Evolutionary conservation across 2,797 vertebrate genomes (phyloP).

Genomic region (Rhadinocentrus ornatus): DNA sequence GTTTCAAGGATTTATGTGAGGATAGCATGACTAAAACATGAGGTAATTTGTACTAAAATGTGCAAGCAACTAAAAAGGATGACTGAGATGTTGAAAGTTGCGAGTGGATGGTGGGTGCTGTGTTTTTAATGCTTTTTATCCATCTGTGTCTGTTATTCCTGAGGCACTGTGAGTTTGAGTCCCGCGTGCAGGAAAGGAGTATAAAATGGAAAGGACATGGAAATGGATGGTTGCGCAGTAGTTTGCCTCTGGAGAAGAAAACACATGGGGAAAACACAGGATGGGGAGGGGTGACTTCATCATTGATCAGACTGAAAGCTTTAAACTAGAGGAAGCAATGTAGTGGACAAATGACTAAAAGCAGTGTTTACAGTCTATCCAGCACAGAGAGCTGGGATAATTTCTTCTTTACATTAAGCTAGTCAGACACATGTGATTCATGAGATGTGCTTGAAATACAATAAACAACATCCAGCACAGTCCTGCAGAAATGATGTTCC

Average conservation of each 20-base stretch:
- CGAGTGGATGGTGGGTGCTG: conserved; percentile 18
- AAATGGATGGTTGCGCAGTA: conserved; percentile 55
- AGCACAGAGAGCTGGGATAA: conserved; percentile 52
- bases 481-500: conserved; percentile 36
- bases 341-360: conserved; percentile 49
- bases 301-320: conserved; percentile 73
- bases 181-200: not conserved
- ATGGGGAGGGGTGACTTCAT: conserved; percentile 21
- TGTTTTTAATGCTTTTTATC: conserved; percentile 44
- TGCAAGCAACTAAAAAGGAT: conserved; percentile 18
- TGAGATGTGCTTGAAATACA: conserved; percentile 41
- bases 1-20: conserved; percentile 11
- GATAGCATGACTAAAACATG: conserved; percentile 31
- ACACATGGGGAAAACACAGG: not conserved
- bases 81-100: conserved; percentile 45
- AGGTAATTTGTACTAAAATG: conserved; percentile 40
- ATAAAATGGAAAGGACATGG: conserved; percentile 38
- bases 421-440: conserved; percentile 40
- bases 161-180: conserved; percentile 33
- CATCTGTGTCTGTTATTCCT: conserved; percentile 54
- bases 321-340: conserved; percentile 49
- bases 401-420: conserved; percentile 52
- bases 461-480: conserved; percentile 28
- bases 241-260: conserved; percentile 43
- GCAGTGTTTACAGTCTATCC: conserved; percentile 47